Base-by-base conservation (phyloP, 2,888 invertebrate genomes). In the Leucophenga maculata region DNA sequence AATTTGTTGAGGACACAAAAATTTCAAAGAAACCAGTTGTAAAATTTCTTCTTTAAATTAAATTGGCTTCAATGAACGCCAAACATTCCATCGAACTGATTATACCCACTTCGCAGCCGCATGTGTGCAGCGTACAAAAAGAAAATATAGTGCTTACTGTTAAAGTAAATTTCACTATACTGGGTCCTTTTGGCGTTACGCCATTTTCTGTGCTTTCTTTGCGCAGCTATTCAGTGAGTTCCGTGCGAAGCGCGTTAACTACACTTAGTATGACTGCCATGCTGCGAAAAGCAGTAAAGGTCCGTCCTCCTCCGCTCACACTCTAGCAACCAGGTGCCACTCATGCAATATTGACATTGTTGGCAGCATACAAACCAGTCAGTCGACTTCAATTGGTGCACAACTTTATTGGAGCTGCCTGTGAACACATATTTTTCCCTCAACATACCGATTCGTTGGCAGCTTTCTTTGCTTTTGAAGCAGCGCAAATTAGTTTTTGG, bases 401-500 rank as follows among this genome's bases (percentile, higher is more conserved):
- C 2, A 26, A 26, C 26, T 26, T 26, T 26, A 26, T 26, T 26
- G 26, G 1, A 16, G n/a, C 16, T 50, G 6, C 50, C 48, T 22
- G 62, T 22, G 62, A 48, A 64, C 46, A 64, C 48, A 64, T 48
- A 14, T 64, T 64, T 64, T 64, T 20, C 22, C 13, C 26, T 26
- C 26, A 3, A 26, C 4, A 26, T 3, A 26, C 26, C 26, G 26
- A 26, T 26, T 22, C 48, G 48, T 14, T 20, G 26, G 20, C 55
- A 22, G 3, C 22, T 55, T 32, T 31, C 32, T 83, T 83, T 83
- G 85, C 82, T 81, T 82, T 83, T 79, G 81, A 84, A 84, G 83
- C 78, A 79, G 81, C 78, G 82, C 78, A 84, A 84, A 83, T 84
- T 82, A 82, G 79, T 83, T 85, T 84, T 84, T 85, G 26, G 26